phyloP scores from a whole-genome alignment of 2,888 invertebrate genomes.

The Stenoptilia bipunctidactyla region DNA sequence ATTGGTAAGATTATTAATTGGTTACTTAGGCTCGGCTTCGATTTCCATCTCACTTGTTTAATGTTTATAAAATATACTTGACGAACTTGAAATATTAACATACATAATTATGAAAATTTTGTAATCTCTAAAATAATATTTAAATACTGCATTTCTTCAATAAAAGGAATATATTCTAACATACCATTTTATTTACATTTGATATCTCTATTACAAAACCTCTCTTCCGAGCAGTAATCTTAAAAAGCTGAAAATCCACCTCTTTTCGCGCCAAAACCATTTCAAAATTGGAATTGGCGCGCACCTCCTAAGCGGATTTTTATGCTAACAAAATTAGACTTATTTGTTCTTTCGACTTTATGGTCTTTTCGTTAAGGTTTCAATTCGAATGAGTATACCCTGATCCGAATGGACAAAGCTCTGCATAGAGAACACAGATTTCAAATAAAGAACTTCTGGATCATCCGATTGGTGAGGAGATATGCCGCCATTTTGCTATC shows the following conservation, averaged over 20 bases:
- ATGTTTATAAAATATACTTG: too few species aligned
- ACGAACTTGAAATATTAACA: too few species aligned
- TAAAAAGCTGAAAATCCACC: neutral
- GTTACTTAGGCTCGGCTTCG: too few species aligned
- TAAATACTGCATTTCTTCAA: too few species aligned
- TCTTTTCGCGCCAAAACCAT: slow-evolving; percentile 41
- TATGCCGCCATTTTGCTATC: neutral
- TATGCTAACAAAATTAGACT: neutral
- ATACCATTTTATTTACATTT: too few species aligned
- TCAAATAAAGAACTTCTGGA: slow-evolving; percentile 3
- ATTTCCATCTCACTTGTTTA: too few species aligned
- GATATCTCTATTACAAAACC: too few species aligned
- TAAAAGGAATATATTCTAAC: too few species aligned
- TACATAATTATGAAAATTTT: too few species aligned
- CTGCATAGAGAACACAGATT: slow-evolving; percentile 3
- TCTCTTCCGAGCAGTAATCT: neutral
- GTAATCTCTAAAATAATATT: too few species aligned
- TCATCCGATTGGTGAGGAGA: neutral
- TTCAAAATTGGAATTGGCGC: slow-evolving; percentile 54
- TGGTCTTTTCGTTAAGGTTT: neutral
- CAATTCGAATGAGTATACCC: neutral
- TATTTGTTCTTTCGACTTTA: neutral
- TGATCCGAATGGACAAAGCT: neutral
- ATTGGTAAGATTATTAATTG: too few species aligned
- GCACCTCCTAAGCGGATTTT: slow-evolving; percentile 20